A percentile compares a stretch with the other conserved stretches of the same genome.
These are phyloP conservation scores for Mythimna ferrago DNA, from an alignment of 2,888 invertebrate genomes.

Conservation along the genomic window DNA sequence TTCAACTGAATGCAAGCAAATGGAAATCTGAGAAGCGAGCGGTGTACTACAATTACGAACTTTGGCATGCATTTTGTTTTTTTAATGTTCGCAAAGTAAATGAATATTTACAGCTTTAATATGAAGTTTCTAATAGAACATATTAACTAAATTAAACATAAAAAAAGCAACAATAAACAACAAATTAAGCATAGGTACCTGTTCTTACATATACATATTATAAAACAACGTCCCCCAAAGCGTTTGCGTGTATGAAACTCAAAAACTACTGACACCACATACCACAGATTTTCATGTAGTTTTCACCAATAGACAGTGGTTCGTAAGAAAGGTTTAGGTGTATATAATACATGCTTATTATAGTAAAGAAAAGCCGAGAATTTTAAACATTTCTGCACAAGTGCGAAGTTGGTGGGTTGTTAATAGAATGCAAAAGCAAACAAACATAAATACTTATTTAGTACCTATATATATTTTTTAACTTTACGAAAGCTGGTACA, in stretches of 20 bases:
- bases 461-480: too few relatives aligned
- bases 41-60: slow-evolving; percentile 39
- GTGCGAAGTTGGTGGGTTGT: too few relatives aligned
- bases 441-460: too few relatives aligned
- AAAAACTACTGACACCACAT: too few relatives aligned
- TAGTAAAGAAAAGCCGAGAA: not conserved
- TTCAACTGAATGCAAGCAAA: slow-evolving; percentile 53
- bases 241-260: not conserved
- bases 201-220: not conserved
- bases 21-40: slow-evolving; percentile 38
- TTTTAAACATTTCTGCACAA: too few relatives aligned
- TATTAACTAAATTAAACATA: slow-evolving; percentile 1
- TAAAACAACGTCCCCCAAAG: not conserved
- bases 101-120: slow-evolving; percentile 5
- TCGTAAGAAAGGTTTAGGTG: too few relatives aligned
- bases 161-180: not conserved
- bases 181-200: not conserved
- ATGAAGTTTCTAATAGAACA: not conserved
- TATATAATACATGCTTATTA: too few relatives aligned
- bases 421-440: too few relatives aligned
- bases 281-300: too few relatives aligned
- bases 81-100: slow-evolving; percentile 9
- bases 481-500: too few relatives aligned
- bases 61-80: slow-evolving; percentile 14
- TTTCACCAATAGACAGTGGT: too few relatives aligned